phyloP scores from a whole-genome alignment of 1,140 invertebrate species.

The Eupristina koningsbergeri region DNA sequence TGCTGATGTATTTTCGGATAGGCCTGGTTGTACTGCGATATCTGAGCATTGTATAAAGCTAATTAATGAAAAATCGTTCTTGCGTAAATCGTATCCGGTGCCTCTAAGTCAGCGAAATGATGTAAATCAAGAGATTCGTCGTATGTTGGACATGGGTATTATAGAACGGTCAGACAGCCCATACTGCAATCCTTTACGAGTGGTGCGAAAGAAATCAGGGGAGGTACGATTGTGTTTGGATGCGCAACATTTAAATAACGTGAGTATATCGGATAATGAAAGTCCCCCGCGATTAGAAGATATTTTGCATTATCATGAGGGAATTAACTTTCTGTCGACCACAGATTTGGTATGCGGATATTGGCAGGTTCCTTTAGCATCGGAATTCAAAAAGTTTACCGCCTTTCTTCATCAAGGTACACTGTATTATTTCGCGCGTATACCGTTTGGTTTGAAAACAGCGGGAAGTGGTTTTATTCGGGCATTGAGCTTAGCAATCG shows the following conservation, averaged over 20 bases:
- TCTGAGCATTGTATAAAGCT: neutral
- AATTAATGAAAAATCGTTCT: too few relatives aligned
- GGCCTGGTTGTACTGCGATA: neutral
- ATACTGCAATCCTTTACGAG: neutral
- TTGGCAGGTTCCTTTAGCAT: neutral
- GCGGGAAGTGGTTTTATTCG: conserved; percentile 60
- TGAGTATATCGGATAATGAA: too few relatives aligned
- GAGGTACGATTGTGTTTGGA: neutral
- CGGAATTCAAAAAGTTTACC: neutral
- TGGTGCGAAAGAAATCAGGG: neutral
- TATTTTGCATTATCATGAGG: neutral
- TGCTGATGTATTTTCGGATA: neutral
- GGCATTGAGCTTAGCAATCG: conserved; percentile 27
- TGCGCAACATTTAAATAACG: neutral
- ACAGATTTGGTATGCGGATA: neutral
- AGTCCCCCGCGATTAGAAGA: too few relatives aligned
- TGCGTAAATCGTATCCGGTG: neutral
- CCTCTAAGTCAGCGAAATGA: neutral
- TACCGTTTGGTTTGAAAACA: conserved; percentile 62
- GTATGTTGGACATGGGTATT: too few relatives aligned
- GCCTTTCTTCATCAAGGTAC: conserved; percentile 3
- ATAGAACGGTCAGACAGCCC: neutral
- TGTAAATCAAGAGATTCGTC: neutral
- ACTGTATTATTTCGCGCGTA: conserved; percentile 40
- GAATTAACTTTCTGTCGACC: neutral